Evolutionary conservation across 2,888 invertebrate genomes (phyloP).

Genomic region (Andrena bicolor): DNA sequence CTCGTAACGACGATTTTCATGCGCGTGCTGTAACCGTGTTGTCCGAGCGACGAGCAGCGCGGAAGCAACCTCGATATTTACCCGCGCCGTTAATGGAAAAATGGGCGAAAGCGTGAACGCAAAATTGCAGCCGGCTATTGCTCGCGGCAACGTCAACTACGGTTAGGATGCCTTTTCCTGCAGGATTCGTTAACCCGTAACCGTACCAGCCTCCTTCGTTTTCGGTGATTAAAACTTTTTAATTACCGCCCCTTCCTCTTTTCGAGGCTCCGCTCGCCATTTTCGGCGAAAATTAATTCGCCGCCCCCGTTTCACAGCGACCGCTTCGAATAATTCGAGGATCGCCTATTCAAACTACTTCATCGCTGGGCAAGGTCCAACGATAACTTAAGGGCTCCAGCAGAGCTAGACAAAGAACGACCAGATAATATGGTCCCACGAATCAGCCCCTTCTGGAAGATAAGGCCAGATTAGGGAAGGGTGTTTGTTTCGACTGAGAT

Average conservation of each 20-base stretch:
- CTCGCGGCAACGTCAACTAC: slow-evolving; percentile 1
- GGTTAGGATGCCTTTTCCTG: background rate
- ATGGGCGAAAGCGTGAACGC: slow-evolving; percentile 72
- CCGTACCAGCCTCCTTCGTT: slow-evolving; percentile 3
- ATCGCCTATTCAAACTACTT: slow-evolving; percentile 7
- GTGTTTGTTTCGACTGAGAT: slow-evolving; percentile 2
- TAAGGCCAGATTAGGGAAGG: background rate
- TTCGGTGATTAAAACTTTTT: slow-evolving; percentile 40
- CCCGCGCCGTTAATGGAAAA: slow-evolving; percentile 66
- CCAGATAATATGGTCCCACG: background rate
- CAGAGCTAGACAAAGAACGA: background rate
- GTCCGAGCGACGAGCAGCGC: slow-evolving; percentile 48
- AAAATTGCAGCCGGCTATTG: slow-evolving; percentile 34
- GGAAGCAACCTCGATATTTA: slow-evolving; percentile 70
- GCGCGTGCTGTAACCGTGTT: slow-evolving; percentile 35
- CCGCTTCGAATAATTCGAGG: slow-evolving; percentile 6
- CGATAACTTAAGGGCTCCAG: background rate
- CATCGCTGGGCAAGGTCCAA: background rate
- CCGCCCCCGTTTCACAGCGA: background rate
- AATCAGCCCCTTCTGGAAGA: background rate
- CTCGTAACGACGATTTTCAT: background rate
- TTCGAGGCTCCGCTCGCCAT: background rate
- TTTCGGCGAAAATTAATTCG: slow-evolving; percentile 4
- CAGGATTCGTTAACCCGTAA: slow-evolving; percentile 19
- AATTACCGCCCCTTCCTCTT: slow-evolving; percentile 15